Conservation (phyloP, 1,140 invertebrate genomes). For the Brachionus paranguensis region DNA sequence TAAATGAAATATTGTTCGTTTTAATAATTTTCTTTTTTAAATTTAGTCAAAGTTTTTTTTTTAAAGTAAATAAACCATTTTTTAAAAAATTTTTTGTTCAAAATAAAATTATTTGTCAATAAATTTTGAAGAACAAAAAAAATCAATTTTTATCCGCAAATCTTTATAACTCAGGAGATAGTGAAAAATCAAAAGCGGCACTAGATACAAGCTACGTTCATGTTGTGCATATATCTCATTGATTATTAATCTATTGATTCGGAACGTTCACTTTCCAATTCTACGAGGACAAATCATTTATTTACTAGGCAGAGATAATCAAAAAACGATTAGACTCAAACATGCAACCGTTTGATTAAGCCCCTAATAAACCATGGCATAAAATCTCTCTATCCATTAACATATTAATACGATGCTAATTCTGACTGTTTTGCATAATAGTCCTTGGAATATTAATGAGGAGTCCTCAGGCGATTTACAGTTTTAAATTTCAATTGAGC, state of each 20-base stretch:
- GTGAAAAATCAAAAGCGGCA: neutral
- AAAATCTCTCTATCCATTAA: neutral
- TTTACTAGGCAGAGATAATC: neutral
- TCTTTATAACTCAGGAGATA: neutral
- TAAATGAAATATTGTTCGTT: too few relatives aligned
- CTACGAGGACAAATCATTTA: neutral
- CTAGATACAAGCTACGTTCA: neutral
- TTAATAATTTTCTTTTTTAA: too few relatives aligned
- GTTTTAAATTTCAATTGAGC: conserved; percentile 17
- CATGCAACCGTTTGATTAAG: neutral
- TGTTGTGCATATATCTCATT: neutral
- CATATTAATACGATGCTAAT: neutral
- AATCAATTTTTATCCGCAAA: neutral
- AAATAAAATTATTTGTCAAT: too few relatives aligned
- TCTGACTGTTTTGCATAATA: neutral
- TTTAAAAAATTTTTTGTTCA: too few relatives aligned
- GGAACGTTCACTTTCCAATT: neutral
- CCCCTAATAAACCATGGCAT: neutral
- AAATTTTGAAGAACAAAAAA: too few relatives aligned
- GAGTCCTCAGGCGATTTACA: neutral
- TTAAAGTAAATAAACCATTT: too few relatives aligned
- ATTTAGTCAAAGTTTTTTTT: too few relatives aligned
- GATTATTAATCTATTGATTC: neutral
- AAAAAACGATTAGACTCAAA: neutral
- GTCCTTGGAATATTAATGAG: neutral